phyloP scores from a whole-genome alignment of 2,888 invertebrate species.

The Oxytorus armatus region DNA sequence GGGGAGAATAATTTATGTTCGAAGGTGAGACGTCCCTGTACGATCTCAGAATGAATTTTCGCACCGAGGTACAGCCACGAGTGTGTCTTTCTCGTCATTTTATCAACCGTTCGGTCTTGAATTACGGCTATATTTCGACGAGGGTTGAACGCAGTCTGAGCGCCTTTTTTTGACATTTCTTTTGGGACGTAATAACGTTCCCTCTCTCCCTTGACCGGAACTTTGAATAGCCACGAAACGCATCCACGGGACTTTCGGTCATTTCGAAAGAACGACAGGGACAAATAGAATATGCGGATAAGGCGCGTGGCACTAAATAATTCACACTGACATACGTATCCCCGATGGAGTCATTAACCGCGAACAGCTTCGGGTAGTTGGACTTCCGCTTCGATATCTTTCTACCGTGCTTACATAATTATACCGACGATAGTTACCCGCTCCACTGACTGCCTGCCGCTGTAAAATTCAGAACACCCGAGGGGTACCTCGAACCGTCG shows the following conservation, averaged over 20 bases:
- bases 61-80: neutral
- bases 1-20: slow-evolving; percentile 71
- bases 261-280: neutral
- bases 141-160: slow-evolving; percentile 1
- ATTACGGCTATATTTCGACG: slow-evolving; percentile 8
- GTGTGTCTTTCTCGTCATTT: slow-evolving; percentile 14
- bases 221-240: neutral
- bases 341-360: slow-evolving; percentile 13
- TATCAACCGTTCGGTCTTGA: slow-evolving; percentile 3
- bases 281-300: neutral
- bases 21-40: slow-evolving; percentile 38
- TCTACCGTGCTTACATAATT: neutral
- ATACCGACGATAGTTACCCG: neutral
- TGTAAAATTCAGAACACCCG: slow-evolving; percentile 54
- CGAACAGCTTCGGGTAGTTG: slow-evolving; percentile 13
- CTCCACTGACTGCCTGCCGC: slow-evolving; percentile 26
- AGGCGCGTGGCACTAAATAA: slow-evolving; percentile 34
- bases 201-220: neutral
- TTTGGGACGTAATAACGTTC: neutral
- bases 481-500: slow-evolving; percentile 43
- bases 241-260: neutral
- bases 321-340: slow-evolving; percentile 25
- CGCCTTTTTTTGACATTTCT: neutral
- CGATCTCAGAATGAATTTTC: slow-evolving; percentile 28
- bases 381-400: slow-evolving; percentile 17